Conservation (phyloP, 2,113 vertebrate species). For the Donacobius atricapilla region DNA sequence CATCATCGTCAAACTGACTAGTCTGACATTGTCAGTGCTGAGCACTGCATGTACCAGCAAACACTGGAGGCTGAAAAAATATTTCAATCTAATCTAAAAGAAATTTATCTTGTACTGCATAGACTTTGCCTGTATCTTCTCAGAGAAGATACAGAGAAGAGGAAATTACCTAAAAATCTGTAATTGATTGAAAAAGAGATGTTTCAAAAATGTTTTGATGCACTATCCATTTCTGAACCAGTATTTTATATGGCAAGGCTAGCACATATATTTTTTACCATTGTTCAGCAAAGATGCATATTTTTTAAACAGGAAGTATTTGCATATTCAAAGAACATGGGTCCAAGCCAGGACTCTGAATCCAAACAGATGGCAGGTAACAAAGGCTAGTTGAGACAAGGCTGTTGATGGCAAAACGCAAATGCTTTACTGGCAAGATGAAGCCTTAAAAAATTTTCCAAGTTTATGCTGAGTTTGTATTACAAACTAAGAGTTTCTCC, state of each 20-base stretch:
- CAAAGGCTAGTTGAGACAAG: constrained; percentile 1
- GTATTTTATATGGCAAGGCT: not conserved
- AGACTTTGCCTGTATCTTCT: not conserved
- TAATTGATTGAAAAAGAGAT: not conserved
- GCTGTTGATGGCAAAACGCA: not conserved
- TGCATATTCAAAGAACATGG: not conserved
- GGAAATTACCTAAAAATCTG: not conserved
- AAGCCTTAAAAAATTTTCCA: not conserved
- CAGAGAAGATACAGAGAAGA: not conserved
- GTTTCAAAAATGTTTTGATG: not conserved
- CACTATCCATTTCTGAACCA: not conserved
- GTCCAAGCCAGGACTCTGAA: not conserved
- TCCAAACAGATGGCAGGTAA: constrained; percentile 13
- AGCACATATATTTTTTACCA: not conserved
- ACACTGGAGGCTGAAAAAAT: not conserved
- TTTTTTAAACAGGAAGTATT: not conserved
- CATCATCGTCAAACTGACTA: constrained; percentile 27
- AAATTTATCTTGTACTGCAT: not conserved
- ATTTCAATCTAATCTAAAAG: not conserved
- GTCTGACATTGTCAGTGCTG: constrained; percentile 1
- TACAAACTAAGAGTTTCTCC: not conserved
- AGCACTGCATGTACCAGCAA: not conserved
- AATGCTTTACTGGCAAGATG: not conserved
- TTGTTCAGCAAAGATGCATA: not conserved
- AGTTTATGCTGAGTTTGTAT: not conserved